These are phyloP conservation scores for Palythoa caribaeorum DNA, from an alignment of 92 coral and sea anemone species.

Conservation along the genomic window DNA sequence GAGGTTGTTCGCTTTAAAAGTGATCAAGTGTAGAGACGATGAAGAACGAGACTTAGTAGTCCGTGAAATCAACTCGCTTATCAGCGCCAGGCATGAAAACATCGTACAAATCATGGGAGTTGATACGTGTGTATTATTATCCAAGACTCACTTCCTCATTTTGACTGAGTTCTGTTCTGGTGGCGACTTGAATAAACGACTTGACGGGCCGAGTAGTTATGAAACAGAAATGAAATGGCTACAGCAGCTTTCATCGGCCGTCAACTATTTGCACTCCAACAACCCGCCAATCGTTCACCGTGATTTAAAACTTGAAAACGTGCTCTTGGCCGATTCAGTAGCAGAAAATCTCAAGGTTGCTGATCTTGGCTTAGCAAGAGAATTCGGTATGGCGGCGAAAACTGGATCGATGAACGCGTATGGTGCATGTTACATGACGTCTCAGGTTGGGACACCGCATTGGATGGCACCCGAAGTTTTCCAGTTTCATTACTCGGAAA, in stretches of 20 bases:
- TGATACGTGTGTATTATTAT: constrained; percentile 11
- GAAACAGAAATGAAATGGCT: constrained; percentile 44
- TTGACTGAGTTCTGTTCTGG: constrained; percentile 56
- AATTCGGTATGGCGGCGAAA: constrained; percentile 19
- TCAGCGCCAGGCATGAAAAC: constrained; percentile 37
- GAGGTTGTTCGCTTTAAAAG: constrained; percentile 43
- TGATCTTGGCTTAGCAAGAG: constrained; percentile 43
- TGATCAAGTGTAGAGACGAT: constrained; percentile 41
- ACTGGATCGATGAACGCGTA: background rate
- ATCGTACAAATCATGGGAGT: constrained; percentile 49
- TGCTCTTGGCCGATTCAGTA: constrained; percentile 11
- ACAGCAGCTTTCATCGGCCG: constrained; percentile 38
- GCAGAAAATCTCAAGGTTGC: constrained; percentile 41
- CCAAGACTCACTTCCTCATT: constrained; percentile 21
- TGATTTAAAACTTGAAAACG: constrained; percentile 52
- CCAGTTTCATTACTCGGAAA: constrained; percentile 30
- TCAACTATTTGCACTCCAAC: constrained; percentile 38
- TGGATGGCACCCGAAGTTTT: constrained; percentile 63
- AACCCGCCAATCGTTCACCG: constrained; percentile 55
- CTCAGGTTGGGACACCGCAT: constrained; percentile 36
- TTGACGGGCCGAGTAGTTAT: constrained; percentile 40
- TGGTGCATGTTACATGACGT: constrained; percentile 30
- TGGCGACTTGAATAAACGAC: constrained; percentile 54
- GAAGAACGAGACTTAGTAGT: constrained; percentile 39
- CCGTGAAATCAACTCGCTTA: constrained; percentile 43